phyloP scores from a whole-genome alignment of 2,888 invertebrate species.

The Nemoura dubitans region DNA sequence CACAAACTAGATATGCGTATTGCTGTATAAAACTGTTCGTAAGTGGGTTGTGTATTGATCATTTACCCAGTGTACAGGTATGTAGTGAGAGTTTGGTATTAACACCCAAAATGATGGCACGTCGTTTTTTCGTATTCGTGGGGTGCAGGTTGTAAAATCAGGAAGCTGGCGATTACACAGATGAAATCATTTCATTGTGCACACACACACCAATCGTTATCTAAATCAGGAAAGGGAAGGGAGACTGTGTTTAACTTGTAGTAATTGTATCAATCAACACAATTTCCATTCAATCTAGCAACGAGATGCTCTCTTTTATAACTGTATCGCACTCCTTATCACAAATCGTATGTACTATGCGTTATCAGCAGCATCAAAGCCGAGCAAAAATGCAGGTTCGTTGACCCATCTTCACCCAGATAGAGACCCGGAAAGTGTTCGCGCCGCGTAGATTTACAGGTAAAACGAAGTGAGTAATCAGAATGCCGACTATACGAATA shows the following conservation, averaged over 20 bases:
- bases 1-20: not conserved
- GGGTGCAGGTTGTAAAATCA: not conserved
- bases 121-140: not conserved
- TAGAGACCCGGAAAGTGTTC: conserved; percentile 31
- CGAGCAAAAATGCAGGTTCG: not conserved
- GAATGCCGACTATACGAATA: not conserved
- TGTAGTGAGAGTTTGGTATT: not conserved
- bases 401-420: conserved; percentile 34
- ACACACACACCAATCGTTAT: not conserved
- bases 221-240: not conserved
- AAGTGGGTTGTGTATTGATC: not conserved
- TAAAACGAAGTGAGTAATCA: not conserved
- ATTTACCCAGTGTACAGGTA: not conserved
- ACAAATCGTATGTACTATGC: not conserved
- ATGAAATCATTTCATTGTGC: not conserved
- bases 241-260: not conserved
- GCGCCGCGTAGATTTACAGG: not conserved
- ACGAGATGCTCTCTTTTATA: not conserved
- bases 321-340: not conserved
- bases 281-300: not conserved
- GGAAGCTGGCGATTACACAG: not conserved
- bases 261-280: not conserved
- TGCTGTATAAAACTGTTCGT: not conserved
- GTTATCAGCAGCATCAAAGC: not conserved
- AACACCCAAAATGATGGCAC: not conserved